Base-by-base conservation (phyloP, 2,888 invertebrate genomes). In the Eupeodes luniger region DNA sequence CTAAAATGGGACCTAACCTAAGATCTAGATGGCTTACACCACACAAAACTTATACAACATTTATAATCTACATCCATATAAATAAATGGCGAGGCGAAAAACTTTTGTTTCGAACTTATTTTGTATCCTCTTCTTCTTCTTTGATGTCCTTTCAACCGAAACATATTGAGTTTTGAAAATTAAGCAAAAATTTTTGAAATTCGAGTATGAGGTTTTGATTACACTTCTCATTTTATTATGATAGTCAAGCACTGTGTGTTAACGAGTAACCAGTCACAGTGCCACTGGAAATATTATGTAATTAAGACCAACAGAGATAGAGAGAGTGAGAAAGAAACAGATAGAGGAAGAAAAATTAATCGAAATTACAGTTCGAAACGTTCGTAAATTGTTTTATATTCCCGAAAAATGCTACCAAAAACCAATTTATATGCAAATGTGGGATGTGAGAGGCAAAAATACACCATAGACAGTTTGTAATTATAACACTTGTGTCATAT, bases 341-440 rank as follows among this genome's bases (percentile, higher is more conserved):
- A 36, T 19, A 47, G 66, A 64, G 16, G 16, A 12, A 1, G 7
- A 61, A 27, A 70, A 67, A 70, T 76, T 75, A 77, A 81, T 74
- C 66, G 61, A 78, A 85, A 85, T 81, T 77, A 81, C 64, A 76
- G 47, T 81, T 81, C 81, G 66, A 74, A 74, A 64, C 6, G 53
- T 69, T 69, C 1, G 64, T 16, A 69, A 51, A 69, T 40, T 53
- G 51, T 53, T 74, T 69, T 76, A 66, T 74, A 67, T 66, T 78
- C 77, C 53, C 49, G 34, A 67, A 85, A 62, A 75, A 81, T 27
- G 66, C 67, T 61, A 77, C 61, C 55, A 69, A 81, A 89, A 90
- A 89, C 74, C 89, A 90, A 90, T 90, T 89, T 90, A 89, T 90
- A 90, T 90, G 89, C 89, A 90, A 90, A 90, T 89, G 81, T 59